Base-by-base conservation (phyloP, 2,888 invertebrate genomes). In the Yponomeuta sedellus region DNA sequence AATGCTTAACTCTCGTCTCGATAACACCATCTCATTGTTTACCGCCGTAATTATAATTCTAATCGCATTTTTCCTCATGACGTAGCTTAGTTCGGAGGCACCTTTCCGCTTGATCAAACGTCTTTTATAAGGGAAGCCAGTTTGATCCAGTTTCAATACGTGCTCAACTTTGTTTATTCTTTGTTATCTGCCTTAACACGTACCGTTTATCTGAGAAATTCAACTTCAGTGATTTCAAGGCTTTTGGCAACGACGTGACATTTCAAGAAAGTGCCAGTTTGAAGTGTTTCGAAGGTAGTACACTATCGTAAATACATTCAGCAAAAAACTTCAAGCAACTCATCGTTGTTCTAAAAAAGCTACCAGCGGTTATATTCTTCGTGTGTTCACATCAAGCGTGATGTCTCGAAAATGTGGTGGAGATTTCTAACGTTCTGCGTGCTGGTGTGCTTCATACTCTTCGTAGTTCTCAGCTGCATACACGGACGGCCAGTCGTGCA, bases 391-490 rank as follows among this genome's bases (percentile, higher is more conserved):
- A 52, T 16, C 44, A 12, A 16, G 16, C 12, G 44, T 52, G 16
- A 52, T 52, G 44, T 52, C 44, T 52, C 44, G 16, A 78, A 75
- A 70, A 87, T 89, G 90, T 88, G 85, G 89, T 85, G 88, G 72
- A 73, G 89, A 65, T 78, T 88, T 57, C 67, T 89, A 3, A 82
- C 82, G 0, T 90, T 90, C 68, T 90, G 89, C 66, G 68, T 87
- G 0, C 71, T 90, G 6, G 86, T 87, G 0, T 79, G 84, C 2
- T 66, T 88, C 0, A 77, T 88, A 0, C 70, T 89, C 5, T 81
- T 88, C 22, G 74, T 86, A 0, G 86, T 89, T 0, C 44, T 87
- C 3, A 85, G 82, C 68, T 82, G 84, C 40, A 81, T 89, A 0
- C 83, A 86, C 34, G 82, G 86, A 0, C 70, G 86, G 19, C 88